Conservation (phyloP, 2,797 vertebrate species). For the Columba guinea region DNA sequence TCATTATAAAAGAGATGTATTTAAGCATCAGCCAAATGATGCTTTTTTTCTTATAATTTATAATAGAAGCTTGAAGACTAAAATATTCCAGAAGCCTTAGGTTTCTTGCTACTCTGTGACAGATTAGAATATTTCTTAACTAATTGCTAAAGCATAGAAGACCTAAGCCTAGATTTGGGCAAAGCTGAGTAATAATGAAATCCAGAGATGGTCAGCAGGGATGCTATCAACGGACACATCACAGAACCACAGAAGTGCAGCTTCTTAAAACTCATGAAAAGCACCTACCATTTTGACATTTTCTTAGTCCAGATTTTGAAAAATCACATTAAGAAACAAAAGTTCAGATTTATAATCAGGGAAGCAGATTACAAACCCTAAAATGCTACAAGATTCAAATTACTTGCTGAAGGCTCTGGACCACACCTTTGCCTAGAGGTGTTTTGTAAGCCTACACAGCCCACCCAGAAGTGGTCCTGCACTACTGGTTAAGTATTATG, state of each 20-base stretch:
- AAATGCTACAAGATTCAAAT: neutral
- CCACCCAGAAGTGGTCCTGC: neutral
- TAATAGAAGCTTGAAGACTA: slow-evolving; percentile 60
- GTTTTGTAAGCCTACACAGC: neutral
- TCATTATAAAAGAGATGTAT: slow-evolving; percentile 38
- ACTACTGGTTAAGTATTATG: neutral
- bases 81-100: slow-evolving; percentile 68
- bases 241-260: neutral
- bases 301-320: neutral
- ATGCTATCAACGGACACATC: neutral
- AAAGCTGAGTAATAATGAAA: slow-evolving; percentile 37
- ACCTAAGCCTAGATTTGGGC: slow-evolving; percentile 35
- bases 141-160: slow-evolving; percentile 65
- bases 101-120: slow-evolving; percentile 57
- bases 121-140: slow-evolving; percentile 72
- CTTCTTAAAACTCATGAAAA: neutral
- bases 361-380: neutral
- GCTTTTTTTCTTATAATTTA: slow-evolving; percentile 61
- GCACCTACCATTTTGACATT: neutral
- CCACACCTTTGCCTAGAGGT: neutral
- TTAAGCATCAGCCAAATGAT: slow-evolving; percentile 64
- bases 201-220: neutral
- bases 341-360: neutral
- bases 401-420: neutral
- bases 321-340: neutral